Evolutionary conservation across 2,113 vertebrate genomes (phyloP), one percentile per base, ranked within the genome.

Genomic region (Ictalurus furcatus): DNA sequence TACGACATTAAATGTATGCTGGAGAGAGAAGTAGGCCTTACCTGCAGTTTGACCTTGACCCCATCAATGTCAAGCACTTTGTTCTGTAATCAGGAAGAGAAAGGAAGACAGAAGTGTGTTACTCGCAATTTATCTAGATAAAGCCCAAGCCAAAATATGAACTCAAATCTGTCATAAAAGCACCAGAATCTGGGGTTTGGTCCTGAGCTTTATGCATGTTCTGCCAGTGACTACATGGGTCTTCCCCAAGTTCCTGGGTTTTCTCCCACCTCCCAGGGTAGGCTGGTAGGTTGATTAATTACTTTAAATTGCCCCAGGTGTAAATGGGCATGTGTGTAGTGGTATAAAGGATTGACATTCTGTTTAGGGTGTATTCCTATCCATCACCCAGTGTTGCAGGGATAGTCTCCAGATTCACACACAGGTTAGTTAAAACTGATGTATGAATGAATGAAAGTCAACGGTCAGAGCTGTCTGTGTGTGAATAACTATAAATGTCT

Each of bases 1-100:
- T 34, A 56, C 1, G 59, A 48, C 19, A 48, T 73, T 1, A 19
- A 30, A 37, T 56, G 52, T 4, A 48, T n/a, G 3, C 58, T 40
- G 23, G 4, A n/a, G 25, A 86, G 52, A 71, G 34, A 69, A 61
- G 12, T 30, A 30, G 28, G 4, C 19, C 89, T 91, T 84, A 90
- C 91, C 91, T 91, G 91, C 13, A 91, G 89, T 83, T 91, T 91
- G 28, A 89, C 89, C 48, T 90, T 91, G 79, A 91, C 74, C 2
- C 91, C 74, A 76, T 91, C 91, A 30, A 91, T 89, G 63, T 58
- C 90, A 61, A 91, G 73, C 81, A 90, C 91, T 40, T 90, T 91
- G 82, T 91, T 91, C 90, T 91, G 90, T 40, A 90, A 90, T 25
- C 25, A 83, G 61, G 48, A 25, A 86, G 61, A 80, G 19, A 59